Conservation (phyloP, 92 coral and sea anemone species). For the Epizoanthus illoricatus region DNA sequence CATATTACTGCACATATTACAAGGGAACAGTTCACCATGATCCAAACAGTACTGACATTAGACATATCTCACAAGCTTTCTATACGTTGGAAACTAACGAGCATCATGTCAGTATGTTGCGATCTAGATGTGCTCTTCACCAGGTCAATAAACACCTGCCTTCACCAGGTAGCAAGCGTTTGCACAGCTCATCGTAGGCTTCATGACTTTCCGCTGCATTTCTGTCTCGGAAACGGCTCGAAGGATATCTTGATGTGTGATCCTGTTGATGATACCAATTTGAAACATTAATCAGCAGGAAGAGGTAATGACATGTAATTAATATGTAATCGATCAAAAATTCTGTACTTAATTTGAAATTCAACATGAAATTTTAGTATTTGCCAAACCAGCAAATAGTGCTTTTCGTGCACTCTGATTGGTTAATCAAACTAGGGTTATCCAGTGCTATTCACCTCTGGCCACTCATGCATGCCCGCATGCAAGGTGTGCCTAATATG, state of each 20-base stretch:
- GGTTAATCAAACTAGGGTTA: too few relatives aligned
- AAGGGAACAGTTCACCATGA: constrained; percentile 33
- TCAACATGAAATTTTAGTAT: too few relatives aligned
- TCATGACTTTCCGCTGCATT: neutral
- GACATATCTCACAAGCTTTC: too few relatives aligned
- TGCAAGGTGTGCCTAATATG: too few relatives aligned
- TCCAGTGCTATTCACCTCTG: too few relatives aligned
- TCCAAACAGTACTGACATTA: too few relatives aligned
- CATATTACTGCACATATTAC: neutral
- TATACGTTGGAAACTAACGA: neutral
- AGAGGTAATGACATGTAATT: too few relatives aligned
- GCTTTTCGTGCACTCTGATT: too few relatives aligned
- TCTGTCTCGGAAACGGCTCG: constrained; percentile 25
- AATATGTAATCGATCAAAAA: too few relatives aligned
- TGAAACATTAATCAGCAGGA: neutral
- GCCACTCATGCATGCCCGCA: too few relatives aligned
- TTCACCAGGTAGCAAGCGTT: constrained; percentile 47
- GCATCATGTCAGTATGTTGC: neutral
- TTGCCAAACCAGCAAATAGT: too few relatives aligned
- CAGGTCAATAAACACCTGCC: constrained; percentile 73
- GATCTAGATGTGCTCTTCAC: constrained; percentile 46
- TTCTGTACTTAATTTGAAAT: too few relatives aligned
- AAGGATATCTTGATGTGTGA: constrained; percentile 8
- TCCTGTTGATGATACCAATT: constrained; percentile 14
- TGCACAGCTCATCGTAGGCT: neutral